These are phyloP conservation scores for Proisotoma minuta DNA, from an alignment of 2,888 invertebrate species.

Conservation along the genomic window DNA sequence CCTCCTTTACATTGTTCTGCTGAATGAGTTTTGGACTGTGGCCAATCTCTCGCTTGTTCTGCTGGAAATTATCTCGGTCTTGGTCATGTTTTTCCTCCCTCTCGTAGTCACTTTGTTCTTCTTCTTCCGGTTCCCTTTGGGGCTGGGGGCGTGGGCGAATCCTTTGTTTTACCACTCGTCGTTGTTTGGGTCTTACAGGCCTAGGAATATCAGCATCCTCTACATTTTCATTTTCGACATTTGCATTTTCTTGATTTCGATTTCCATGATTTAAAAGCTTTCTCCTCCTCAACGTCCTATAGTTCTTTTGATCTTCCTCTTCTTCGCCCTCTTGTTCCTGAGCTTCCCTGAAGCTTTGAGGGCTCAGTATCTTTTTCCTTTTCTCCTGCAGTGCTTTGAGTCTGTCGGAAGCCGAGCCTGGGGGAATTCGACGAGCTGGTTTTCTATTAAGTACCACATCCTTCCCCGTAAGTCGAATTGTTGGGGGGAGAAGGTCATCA, in stretches of 20 bases:
- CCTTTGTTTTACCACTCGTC: background rate
- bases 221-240: background rate
- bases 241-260: background rate
- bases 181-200: conserved; percentile 4
- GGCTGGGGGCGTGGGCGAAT: background rate
- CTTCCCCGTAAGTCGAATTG: conserved; percentile 37
- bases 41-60: conserved; percentile 30
- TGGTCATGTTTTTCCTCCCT: background rate
- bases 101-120: conserved; percentile 3
- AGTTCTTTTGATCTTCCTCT: conserved; percentile 17
- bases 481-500: conserved; percentile 34
- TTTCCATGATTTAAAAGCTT: conserved; percentile 1
- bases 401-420: conserved; percentile 41
- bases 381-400: conserved; percentile 40
- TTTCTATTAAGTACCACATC: conserved; percentile 43
- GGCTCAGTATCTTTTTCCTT: conserved; percentile 18
- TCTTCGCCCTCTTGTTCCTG: background rate
- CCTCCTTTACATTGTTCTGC: conserved; percentile 4
- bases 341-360: background rate
- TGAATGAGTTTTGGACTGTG: background rate
- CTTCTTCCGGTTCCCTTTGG: background rate
- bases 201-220: conserved; percentile 3
- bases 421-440: conserved; percentile 43
- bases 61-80: background rate
- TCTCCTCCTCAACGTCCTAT: background rate